Percentiles rank a stretch among this genome's conserved stretches.
phyloP scores from a whole-genome alignment of 2,797 vertebrate species.

The Percopsis omiscomaycus region DNA sequence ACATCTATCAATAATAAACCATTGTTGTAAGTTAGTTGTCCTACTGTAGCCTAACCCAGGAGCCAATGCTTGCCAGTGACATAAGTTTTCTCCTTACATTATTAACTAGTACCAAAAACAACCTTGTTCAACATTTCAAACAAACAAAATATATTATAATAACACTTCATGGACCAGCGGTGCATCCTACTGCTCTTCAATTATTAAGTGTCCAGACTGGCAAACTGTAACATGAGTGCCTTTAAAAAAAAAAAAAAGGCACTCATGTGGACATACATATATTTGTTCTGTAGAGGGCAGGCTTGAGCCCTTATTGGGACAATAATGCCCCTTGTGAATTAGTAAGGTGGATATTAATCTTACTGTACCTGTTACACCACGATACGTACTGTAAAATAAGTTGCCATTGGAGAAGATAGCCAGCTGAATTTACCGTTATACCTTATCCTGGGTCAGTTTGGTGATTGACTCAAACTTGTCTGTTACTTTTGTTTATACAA shows the following conservation, averaged over 20 bases:
- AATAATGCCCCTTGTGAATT: background rate
- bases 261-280: background rate
- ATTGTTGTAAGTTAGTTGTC: slow-evolving; percentile 2
- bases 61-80: slow-evolving; percentile 13
- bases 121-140: slow-evolving; percentile 1
- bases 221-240: slow-evolving; percentile 39
- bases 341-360: too few species aligned
- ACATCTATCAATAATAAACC: background rate
- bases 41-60: slow-evolving; percentile 15
- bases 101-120: background rate
- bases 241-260: background rate
- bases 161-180: slow-evolving; percentile 10
- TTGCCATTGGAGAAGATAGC: slow-evolving; percentile 5
- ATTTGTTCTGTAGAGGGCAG: slow-evolving; percentile 50
- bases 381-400: slow-evolving; percentile 12
- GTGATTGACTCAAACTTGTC: background rate
- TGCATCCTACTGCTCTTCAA: slow-evolving; percentile 4
- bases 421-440: background rate
- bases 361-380: too few species aligned
- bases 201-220: slow-evolving; percentile 26
- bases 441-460: background rate
- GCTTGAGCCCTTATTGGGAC: slow-evolving; percentile 14
- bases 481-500: background rate
- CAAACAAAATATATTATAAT: background rate
- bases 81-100: slow-evolving; percentile 9